phyloP scores from a whole-genome alignment of 2,888 invertebrate genomes.

The Yponomeuta plumbellus region DNA sequence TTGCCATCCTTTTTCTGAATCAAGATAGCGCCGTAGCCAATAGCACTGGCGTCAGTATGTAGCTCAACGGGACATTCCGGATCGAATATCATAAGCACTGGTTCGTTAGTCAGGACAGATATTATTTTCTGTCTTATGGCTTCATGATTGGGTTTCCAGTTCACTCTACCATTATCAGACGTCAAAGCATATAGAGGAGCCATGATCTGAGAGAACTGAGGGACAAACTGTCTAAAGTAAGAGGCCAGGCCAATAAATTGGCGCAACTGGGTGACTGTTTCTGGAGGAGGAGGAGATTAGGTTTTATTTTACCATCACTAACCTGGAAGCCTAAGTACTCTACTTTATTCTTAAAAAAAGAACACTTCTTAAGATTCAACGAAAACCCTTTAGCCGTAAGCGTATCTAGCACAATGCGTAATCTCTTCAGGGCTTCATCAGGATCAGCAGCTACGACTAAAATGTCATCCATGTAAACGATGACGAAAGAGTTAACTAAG shows the following conservation, averaged over 20 bases:
- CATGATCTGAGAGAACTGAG: not conserved
- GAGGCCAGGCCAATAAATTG: not conserved
- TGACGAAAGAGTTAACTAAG: no score
- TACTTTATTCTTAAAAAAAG: not conserved
- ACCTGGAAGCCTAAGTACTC: not conserved
- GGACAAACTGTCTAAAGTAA: not conserved
- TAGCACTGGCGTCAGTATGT: not conserved
- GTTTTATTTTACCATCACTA: not conserved
- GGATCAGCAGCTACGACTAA: not conserved
- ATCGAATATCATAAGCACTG: not conserved
- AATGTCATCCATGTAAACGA: constrained; percentile 1
- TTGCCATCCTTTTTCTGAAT: not conserved
- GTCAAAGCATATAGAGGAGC: not conserved
- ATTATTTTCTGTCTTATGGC: not conserved
- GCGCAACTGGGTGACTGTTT: not conserved
- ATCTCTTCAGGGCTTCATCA: not conserved
- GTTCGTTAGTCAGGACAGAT: not conserved
- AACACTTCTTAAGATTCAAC: not conserved
- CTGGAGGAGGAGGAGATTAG: no score
- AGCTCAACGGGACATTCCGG: not conserved
- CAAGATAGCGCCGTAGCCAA: not conserved
- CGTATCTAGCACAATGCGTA: not conserved
- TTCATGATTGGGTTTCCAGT: not conserved
- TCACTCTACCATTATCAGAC: not conserved
- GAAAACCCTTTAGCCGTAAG: not conserved